Base-by-base conservation (phyloP, 2,888 invertebrate species). In the Orgyia antiqua region DNA sequence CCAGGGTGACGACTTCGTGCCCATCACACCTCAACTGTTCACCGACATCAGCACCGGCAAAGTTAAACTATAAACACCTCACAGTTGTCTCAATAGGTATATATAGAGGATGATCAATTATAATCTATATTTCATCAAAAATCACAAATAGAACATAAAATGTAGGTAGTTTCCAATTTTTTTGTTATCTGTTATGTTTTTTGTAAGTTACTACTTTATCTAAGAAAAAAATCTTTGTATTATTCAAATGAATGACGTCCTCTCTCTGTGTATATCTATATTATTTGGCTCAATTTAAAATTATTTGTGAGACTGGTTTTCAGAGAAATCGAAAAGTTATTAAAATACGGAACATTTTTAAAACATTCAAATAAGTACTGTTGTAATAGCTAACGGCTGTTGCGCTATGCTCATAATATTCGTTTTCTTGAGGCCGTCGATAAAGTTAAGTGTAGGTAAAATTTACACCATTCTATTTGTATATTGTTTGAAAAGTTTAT, bases 21-120 rank as follows among this genome's bases (percentile, higher is more conserved):
- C 86, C 13, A 62, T 93, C 39, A 90, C 89, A n/a, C 78, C 87
- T 24, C 77, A 89, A 35, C 68, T 90, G 10, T 91, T 89, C 68
- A 74, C 68, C 11, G 89, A 90, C 51, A 91, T 93, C 38, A 76
- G 77, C 55, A 69, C 58, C 51, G 87, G 84, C 18, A 74, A 66
- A 28, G 64, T 84, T 41, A 87, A 87, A 52, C 71, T 87, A 40
- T 87, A 80, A 58, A 42, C 49, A 9, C 4, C 24, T 3, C 13
- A 29, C 26, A 15, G 10, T 13, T 27, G 24, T 19, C 4, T n/a
- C 13, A 13, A 24, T 27, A 12, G 6, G 27, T 31, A 21, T 29
- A 31, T 10, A 7, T 18, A 7, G 29, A 9, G 21, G 24, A 25
- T 25, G 21, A 15, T 4, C 15, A 4, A 15, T 15, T 6, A 15